Evolutionary conservation across 2,113 vertebrate species (phyloP), one percentile per base, ranked within the genome.

Genomic region (Reinhardtius hippoglossoides): DNA sequence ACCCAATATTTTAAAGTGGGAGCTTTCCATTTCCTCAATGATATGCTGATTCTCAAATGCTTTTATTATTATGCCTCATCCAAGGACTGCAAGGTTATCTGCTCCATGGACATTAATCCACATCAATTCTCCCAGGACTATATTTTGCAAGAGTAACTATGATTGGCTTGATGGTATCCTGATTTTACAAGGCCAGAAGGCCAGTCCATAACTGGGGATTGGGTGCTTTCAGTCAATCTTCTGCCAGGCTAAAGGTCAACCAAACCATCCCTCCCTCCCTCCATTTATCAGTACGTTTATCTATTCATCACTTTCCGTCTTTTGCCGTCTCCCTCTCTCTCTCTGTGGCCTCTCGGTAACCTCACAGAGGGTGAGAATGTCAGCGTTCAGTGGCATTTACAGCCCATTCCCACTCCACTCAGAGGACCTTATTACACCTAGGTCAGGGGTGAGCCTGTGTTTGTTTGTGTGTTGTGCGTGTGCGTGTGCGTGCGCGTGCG

Each of bases 381-480:
- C 84, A 85, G 73, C 61, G 60, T 81, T 89, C 81, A 84, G 62
- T 88, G 85, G 82, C 87, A 86, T 93, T 92, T 87, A 91, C 63
- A 13, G 76, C 87, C 83, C 77, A 81, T 90, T 87, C 80, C 58
- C n/a, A 27, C 80, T 79, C 26, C 12, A 40, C 74, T 82, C 87
- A 60, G 76, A 78, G 59, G 67, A 77, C 88, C 68, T 88, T 88
- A 89, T 90, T 91, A 82, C 81, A 69, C 75, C 64, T 61, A 71
- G 82, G 87, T 85, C 85, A 89, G 60, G 74, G 87, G 84, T 85
- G 82, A 74, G 9, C 35, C 48, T 70, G 73, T 59, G 74, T 74
- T 57, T 83, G 74, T 73, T 69, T 82, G 15, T 79, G 54, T 40
- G n/a, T 37, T 35, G 71, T 23, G 20, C 50, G 18, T 59, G n/a